These are phyloP conservation scores for Poecilia picta DNA, from an alignment of 2,797 vertebrate genomes.

Conservation along the genomic window DNA sequence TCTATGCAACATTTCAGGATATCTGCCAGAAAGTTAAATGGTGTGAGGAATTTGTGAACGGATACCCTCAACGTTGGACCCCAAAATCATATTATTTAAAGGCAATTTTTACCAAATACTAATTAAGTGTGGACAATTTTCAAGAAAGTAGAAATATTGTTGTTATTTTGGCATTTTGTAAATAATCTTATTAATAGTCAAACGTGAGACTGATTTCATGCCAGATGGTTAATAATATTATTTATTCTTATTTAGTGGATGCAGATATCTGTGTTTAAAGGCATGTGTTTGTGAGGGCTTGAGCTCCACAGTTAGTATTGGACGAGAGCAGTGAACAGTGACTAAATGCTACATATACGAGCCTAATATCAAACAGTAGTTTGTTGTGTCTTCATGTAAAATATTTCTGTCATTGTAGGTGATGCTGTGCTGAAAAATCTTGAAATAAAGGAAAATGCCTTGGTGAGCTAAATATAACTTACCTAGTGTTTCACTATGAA, in stretches of 20 bases:
- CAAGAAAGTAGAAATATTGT: neutral
- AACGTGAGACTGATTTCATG: neutral
- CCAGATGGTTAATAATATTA: neutral
- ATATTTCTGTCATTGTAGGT: conserved; percentile 78
- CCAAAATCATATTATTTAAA: neutral
- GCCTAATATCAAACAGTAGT: neutral
- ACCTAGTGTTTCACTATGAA: neutral
- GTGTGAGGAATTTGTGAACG: neutral
- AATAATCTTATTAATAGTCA: neutral
- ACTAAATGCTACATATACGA: conserved; percentile 1
- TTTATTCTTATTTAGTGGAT: neutral
- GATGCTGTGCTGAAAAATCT: conserved; percentile 91
- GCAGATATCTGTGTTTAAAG: neutral
- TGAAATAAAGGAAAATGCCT: conserved; percentile 98
- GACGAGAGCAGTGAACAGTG: neutral
- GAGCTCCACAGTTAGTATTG: neutral
- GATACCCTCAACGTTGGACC: neutral
- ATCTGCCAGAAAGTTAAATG: neutral
- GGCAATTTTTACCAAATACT: neutral
- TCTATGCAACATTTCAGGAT: neutral
- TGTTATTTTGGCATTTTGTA: neutral
- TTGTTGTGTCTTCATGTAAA: neutral
- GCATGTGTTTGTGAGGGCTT: neutral
- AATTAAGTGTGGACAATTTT: neutral
- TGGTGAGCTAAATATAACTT: conserved; percentile 80